Conservation (phyloP, 2,797 vertebrate species). For the Synanceia verrucosa region DNA sequence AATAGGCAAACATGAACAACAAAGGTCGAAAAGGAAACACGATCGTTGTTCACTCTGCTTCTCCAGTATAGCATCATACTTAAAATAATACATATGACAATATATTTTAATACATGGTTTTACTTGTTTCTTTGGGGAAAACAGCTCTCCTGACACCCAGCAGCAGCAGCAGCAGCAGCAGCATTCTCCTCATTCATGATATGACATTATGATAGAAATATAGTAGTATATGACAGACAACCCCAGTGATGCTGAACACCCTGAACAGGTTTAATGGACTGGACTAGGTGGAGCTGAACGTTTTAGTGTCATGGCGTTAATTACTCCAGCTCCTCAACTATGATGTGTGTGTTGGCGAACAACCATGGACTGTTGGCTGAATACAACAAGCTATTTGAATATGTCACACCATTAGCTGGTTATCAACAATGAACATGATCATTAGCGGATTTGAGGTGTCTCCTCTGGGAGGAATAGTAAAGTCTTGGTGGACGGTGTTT, state of each 20-base stretch:
- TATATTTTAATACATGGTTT: not conserved
- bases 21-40: not conserved
- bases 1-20: not conserved
- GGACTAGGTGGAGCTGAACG: not conserved
- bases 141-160: not conserved
- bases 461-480: not conserved
- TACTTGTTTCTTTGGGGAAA: not conserved
- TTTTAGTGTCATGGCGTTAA: not conserved
- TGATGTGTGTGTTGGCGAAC: not conserved
- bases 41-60: not conserved
- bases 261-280: not conserved
- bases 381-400: not conserved
- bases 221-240: not conserved
- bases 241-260: not conserved
- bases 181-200: not conserved
- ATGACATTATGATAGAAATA: too few relatives aligned
- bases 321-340: not conserved
- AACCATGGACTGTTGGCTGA: not conserved
- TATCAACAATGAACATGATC: not conserved
- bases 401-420: not conserved
- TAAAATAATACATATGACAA: not conserved
- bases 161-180: not conserved
- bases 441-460: not conserved
- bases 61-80: not conserved
- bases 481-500: slow-evolving; percentile 1